Evolutionary conservation across 1,140 invertebrate genomes (phyloP), one percentile per base, ranked within the genome.

Genomic region (Stenopsyche tienmushanensis): DNA sequence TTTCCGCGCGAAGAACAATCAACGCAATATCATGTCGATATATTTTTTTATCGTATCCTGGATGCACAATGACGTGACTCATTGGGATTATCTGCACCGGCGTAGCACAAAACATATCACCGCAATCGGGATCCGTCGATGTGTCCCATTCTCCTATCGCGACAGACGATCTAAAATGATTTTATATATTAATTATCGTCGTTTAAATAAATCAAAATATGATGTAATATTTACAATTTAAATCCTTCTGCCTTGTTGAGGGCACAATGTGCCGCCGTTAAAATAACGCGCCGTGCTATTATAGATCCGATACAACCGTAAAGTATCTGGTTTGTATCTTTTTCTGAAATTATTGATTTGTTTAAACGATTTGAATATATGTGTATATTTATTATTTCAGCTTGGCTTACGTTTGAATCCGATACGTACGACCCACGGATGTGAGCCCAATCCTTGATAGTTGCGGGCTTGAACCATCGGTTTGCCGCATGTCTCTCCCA

Each of bases 211-310:
- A 39, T 39, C 7, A 39, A 39, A 8, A 39, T 39, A n/a, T n/a
- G n/a, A n/a, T n/a, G n/a, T n/a, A n/a, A n/a, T n/a, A 45, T 42
- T 84, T 78, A 89, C 86, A 89, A 73, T 73, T 86, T 84, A 72
- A 85, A 86, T 66, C 84, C 85, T 45, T 86, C 83, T 24, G 86
- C 82, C 72, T 88, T 88, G 1, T 85, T 86, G 45, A 88, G 69
- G 3, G 86, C 86, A 74, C 88, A 90, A 71, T 90, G 88, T 1
- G 87, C 88, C 0, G 88, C 88, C 1, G 88, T 90, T 8, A 90
- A 72, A 25, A 90, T 79, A 10, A 85, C 80, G 41, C 78, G 71
- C 58, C 82, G 82, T 2, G 82, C 83, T 18, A 90, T 84, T 9
- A 90, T 85, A 3, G 86, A 86, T 1, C 87, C 88, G 44, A 85